A percentile compares a stretch with the other conserved stretches of the same genome.
Conservation (phyloP, 2,888 invertebrate species). For the Ochropleura plecta region DNA sequence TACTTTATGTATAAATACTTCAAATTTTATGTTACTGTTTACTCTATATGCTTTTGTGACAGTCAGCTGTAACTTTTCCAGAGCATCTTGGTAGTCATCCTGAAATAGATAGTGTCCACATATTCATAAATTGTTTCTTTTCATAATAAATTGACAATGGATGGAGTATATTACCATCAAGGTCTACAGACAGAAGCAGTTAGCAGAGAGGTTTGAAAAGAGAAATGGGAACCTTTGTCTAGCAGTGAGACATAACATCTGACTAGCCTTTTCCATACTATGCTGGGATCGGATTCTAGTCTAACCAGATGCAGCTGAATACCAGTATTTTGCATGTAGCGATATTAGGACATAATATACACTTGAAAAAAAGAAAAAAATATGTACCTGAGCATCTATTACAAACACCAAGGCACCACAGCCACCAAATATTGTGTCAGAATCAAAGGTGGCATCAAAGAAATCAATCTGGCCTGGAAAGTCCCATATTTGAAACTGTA, state of each 20-base stretch:
- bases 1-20: constrained; percentile 99
- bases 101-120: constrained; percentile 78
- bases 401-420: constrained; percentile 99
- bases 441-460: constrained; percentile 98
- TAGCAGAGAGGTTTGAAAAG: neutral
- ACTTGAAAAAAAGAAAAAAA: neutral
- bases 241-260: neutral
- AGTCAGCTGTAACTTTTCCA: constrained; percentile 97
- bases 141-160: neutral
- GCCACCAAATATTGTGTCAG: constrained; percentile 98
- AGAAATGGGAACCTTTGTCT: neutral
- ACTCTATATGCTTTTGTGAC: constrained; percentile 98
- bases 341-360: neutral
- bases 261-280: too few relatives aligned
- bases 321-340: too few relatives aligned
- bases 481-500: constrained; percentile 99
- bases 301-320: too few relatives aligned
- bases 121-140: neutral
- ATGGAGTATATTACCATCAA: neutral
- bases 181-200: neutral
- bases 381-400: constrained; percentile 97
- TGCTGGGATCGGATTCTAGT: too few relatives aligned
- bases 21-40: constrained; percentile 98
- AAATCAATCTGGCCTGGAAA: constrained; percentile 99
- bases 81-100: constrained; percentile 99